Base-by-base conservation (phyloP, 2,888 invertebrate species). In the Mythimna loreyi region DNA sequence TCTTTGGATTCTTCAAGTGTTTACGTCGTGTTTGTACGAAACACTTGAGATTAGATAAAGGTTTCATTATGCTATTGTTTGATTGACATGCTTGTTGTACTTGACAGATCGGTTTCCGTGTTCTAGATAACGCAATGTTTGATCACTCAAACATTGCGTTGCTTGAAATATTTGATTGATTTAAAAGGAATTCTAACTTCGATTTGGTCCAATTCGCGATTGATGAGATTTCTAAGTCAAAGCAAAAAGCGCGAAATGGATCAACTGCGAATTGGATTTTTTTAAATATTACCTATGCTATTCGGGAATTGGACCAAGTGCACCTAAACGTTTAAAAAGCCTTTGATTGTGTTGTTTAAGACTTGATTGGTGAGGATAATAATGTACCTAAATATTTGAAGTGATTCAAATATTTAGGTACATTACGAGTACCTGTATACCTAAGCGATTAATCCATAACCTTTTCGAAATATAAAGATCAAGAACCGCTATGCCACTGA, bases 31-130 rank as follows among this genome's bases (percentile, higher is more conserved):
- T 55, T 70, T 64, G 53, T 47, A 61, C 61, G 40, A 67, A 62
- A 50, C 53, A 78, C 83, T 80, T 61, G 43, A 80, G 81, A 81
- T 83, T 23, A 81, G 83, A 81, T 81, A 74, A 61, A 65, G 45
- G 40, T 62, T 80, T 66, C 64, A 63, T 69, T 70, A 70, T 50
- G 45, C 70, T 30, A 40, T 73, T 57, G 59, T 70, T 33, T 63
- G 77, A 83, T 77, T 76, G 80, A 77, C 78, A 78, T 33, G 56
- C 47, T 64, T 65, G 47, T 68, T 63, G 33, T 65, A 64, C 60
- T 76, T 81, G 79, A 79, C 78, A 62, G 64, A 61, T 67, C 33
- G 58, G 72, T 77, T 80, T 77, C 81, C 81, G 78, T 73, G 73
- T 77, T 67, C 40, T 16, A 36, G 1, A 56, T 72, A 66, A 66